Evolutionary conservation across 2,888 invertebrate species (phyloP), one percentile per base, ranked within the genome.

Genomic region (Entomobrya proxima): DNA sequence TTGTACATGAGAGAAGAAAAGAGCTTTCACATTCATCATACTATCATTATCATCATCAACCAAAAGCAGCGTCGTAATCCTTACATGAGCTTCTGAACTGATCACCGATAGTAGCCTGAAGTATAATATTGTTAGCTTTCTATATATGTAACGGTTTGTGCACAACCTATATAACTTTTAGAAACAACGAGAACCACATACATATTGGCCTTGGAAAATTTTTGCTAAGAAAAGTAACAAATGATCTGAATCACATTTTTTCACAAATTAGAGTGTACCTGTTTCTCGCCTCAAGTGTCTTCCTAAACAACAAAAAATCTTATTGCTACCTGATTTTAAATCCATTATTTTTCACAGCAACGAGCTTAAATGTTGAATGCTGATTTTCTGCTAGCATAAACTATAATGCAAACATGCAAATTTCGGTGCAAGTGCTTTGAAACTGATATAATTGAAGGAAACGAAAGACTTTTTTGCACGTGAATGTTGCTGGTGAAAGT

Each of bases 261-360:
- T 40, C 15, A 15, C 7, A 40, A 40, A 40, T 15, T 7, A 11
- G 7, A 47, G 72, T 72, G 72, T 72, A 72, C 72, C 72, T 72
- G 72, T 72, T 24, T 67, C 67, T 72, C 32, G 50, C 72, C 72
- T 72, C 47, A 35, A 72, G 72, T 72, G 72, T 72, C 72, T 72
- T 72, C 72, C 72, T 67, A 9, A 27, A 72, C 6, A 47, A 44
- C 37, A 27, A 30, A 18, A 4, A 69, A 24, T 13, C 13, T 24
- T 9, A 37, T 27, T 27, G 47, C 27, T 15, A 69, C 69, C 24
- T 21, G 40, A 18, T 69, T n/a, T 69, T n/a, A 40, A 32, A 61
- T 32, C 30, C 15, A 58, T 32, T 2, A n/a, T 2, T 40, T 37
- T 18, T 24, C 40, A 67, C 15, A 2, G 24, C 24, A 24, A 67